These are phyloP conservation scores for Drosophila sechellia DNA, from an alignment of 1,140 invertebrate species.

Conservation along the genomic window DNA sequence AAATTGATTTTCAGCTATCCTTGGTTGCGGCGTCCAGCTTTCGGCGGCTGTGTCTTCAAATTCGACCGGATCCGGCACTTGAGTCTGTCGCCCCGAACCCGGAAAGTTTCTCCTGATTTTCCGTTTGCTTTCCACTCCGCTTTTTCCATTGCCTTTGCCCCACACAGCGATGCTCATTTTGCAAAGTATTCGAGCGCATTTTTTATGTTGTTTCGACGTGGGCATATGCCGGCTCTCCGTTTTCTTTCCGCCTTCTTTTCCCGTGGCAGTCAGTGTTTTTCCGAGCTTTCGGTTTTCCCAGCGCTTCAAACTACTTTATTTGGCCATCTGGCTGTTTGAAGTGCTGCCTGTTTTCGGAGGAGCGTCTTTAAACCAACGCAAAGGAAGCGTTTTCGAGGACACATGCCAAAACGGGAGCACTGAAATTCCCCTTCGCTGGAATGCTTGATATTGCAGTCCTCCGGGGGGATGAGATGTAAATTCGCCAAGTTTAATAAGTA, in stretches of 20 bases:
- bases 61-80: slow-evolving; percentile 19
- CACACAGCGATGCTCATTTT: slow-evolving; percentile 55
- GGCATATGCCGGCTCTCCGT: slow-evolving; percentile 33
- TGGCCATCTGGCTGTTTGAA: slow-evolving; percentile 65
- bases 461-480: slow-evolving; percentile 6
- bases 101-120: slow-evolving; percentile 48
- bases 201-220: slow-evolving; percentile 63
- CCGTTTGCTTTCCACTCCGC: slow-evolving; percentile 25
- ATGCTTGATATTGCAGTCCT: slow-evolving; percentile 12
- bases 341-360: slow-evolving; percentile 17
- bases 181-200: slow-evolving; percentile 68
- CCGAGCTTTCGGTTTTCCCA: neutral
- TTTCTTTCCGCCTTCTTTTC: slow-evolving; percentile 18
- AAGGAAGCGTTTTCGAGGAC: slow-evolving; percentile 15
- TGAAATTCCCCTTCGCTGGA: slow-evolving; percentile 23
- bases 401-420: slow-evolving; percentile 21
- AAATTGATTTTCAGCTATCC: slow-evolving; percentile 50
- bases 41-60: slow-evolving; percentile 21
- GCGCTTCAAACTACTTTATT: slow-evolving; percentile 76
- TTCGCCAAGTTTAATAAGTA: slow-evolving; percentile 27
- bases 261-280: neutral
- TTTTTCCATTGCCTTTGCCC: neutral
- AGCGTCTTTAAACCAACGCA: slow-evolving; percentile 24
- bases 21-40: slow-evolving; percentile 12
- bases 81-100: slow-evolving; percentile 23